Base-by-base conservation (phyloP, 2,113 vertebrate species). In the Scomber japonicus region DNA sequence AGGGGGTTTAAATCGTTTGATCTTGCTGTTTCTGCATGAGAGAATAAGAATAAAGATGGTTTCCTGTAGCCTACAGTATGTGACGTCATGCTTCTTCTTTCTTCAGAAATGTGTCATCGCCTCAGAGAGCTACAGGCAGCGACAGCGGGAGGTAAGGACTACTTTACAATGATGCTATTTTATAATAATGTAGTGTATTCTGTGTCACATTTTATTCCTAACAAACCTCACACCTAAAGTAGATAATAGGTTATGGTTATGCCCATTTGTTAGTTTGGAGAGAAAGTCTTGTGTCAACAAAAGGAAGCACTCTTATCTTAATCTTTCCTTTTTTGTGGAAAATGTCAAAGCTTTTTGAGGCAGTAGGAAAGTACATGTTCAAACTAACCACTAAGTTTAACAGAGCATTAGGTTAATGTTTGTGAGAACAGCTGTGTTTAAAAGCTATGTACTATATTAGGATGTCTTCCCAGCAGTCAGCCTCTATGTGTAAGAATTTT, bases 71-170 rank as follows among this genome's bases (percentile, higher is more conserved):
- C 55, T 60, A 79, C 72, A 48, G 60, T 78, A 57, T 8, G 40
- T 85, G 80, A 91, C 79, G 55, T 87, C 83, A 70, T n/a, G 12
- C 72, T 85, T 90, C 69, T 49, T 61, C 71, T 88, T 92, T 89
- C 66, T 24, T 3, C 78, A 76, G 79, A 88, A 83, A 75, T 50
- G 81, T 75, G 40, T 79, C 55, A 44, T 17, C 13, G 27, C 1
- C 53, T 62, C 68, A 46, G 2, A 27, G 27, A 81, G 35, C 11
- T 11, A 55, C 44, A 2, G 15, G 63, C 56, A 76, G 8, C 12
- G 11, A 48, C 64, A 55, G 12, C 63, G 21, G 31, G 15, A 72
- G 87, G 90, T 90, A 80, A 89, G 0, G 3, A 5, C 64, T 80
- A 59, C 27, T 30, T 62, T 57, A 63, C 21, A 9, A 1, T 11